Evolutionary conservation across 2,888 invertebrate species (phyloP).

Genomic region (Agrotis exclamationis): DNA sequence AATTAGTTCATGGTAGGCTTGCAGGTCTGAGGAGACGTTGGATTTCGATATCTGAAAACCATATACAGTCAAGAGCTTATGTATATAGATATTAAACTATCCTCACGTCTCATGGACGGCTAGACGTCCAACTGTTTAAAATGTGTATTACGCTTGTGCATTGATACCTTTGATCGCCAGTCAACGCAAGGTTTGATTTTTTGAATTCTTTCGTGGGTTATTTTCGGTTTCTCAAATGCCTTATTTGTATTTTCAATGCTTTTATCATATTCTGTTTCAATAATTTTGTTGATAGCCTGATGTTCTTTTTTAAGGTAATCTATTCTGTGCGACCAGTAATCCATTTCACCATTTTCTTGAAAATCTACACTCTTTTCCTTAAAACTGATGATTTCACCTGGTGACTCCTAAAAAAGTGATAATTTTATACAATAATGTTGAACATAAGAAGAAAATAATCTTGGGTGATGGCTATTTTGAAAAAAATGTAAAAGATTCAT

Average conservation of each 20-base stretch:
- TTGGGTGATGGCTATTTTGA: too few relatives aligned
- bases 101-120: neutral
- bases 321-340: conserved; percentile 85
- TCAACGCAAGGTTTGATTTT: conserved; percentile 85
- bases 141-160: neutral
- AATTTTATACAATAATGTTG: neutral
- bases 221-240: conserved; percentile 72
- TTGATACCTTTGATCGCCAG: conserved; percentile 81
- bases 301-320: conserved; percentile 85
- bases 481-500: too few relatives aligned
- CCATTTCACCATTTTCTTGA: conserved; percentile 72
- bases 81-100: neutral
- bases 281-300: conserved; percentile 83
- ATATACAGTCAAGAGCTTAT: too few relatives aligned
- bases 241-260: conserved; percentile 78
- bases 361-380: conserved; percentile 69
- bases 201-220: conserved; percentile 77
- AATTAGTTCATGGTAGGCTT: too few relatives aligned
- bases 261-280: conserved; percentile 84
- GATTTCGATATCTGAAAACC: neutral
- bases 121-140: too few relatives aligned
- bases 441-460: too few relatives aligned
- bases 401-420: conserved; percentile 69
- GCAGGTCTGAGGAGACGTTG: neutral
- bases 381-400: conserved; percentile 68